Evolutionary conservation across 1,140 invertebrate species (phyloP).

Genomic region (Drosophila nebulosa): DNA sequence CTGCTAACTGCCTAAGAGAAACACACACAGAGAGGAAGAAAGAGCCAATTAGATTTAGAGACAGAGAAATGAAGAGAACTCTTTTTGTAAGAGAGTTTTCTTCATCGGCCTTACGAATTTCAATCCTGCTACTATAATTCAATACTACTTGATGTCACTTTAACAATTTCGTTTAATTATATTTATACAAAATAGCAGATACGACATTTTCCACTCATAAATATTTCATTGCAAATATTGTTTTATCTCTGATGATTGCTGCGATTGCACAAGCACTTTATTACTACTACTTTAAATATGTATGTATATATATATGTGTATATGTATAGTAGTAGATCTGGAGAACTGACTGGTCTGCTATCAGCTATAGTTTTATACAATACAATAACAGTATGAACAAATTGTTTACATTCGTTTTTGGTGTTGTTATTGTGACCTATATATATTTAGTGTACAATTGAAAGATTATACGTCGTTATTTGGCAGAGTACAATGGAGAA

Average conservation of each 20-base stretch:
- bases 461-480: not conserved
- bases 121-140: constrained; percentile 56
- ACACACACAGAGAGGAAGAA: not conserved
- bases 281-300: not conserved
- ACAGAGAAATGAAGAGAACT: not conserved
- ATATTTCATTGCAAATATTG: constrained; percentile 45
- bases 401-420: not conserved
- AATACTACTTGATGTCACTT: constrained; percentile 23
- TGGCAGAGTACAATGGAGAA: not conserved
- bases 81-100: not conserved
- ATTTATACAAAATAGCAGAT: not conserved
- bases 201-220: constrained; percentile 21
- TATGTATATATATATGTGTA: not conserved
- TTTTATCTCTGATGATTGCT: constrained; percentile 45
- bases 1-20: not conserved
- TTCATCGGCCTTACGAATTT: constrained; percentile 40
- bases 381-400: not conserved
- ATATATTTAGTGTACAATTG: constrained; percentile 5
- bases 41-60: not conserved
- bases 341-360: not conserved
- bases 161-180: constrained; percentile 12
- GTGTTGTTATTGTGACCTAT: constrained; percentile 13
- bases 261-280: constrained; percentile 29
- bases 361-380: not conserved
- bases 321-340: not conserved